These are phyloP conservation scores for Drosophila vallismaia DNA, from an alignment of 2,888 invertebrate species.

Conservation along the genomic window DNA sequence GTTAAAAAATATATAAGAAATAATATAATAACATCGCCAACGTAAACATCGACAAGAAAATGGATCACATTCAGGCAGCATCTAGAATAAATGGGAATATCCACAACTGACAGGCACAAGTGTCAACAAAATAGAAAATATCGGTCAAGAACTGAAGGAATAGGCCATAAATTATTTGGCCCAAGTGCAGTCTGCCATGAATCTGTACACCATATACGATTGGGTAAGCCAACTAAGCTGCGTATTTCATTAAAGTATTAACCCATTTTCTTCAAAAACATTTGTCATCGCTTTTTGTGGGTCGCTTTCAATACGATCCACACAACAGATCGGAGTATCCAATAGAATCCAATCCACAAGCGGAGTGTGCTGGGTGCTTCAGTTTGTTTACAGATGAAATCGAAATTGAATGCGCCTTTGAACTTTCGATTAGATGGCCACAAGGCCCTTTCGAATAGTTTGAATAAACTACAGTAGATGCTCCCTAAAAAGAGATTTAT, in stretches of 20 bases:
- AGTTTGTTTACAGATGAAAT: constrained; percentile 37
- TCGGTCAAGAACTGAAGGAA: constrained; percentile 25
- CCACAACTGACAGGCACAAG: constrained; percentile 59
- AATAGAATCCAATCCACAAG: constrained; percentile 21
- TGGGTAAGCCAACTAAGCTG: constrained; percentile 71
- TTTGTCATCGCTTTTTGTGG: constrained; percentile 8
- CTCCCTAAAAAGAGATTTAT: no score
- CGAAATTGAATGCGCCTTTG: constrained; percentile 60
- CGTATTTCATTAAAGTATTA: constrained; percentile 25
- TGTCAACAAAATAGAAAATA: constrained; percentile 34
- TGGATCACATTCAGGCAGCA: constrained; percentile 11
- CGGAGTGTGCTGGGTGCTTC: neutral
- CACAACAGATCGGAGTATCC: neutral
- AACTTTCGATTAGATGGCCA: constrained; percentile 54
- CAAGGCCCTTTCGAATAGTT: constrained; percentile 41
- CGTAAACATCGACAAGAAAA: constrained; percentile 21
- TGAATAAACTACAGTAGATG: constrained; percentile 13
- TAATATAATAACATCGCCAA: constrained; percentile 11
- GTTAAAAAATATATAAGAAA: neutral
- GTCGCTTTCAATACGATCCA: neutral
- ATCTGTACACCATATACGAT: constrained; percentile 77
- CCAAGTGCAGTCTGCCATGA: constrained; percentile 61
- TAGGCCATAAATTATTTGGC: constrained; percentile 37
- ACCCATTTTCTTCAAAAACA: constrained; percentile 15
- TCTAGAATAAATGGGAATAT: constrained; percentile 28